Base-by-base conservation (phyloP, 2,888 invertebrate genomes). In the Catocala fraxini region DNA sequence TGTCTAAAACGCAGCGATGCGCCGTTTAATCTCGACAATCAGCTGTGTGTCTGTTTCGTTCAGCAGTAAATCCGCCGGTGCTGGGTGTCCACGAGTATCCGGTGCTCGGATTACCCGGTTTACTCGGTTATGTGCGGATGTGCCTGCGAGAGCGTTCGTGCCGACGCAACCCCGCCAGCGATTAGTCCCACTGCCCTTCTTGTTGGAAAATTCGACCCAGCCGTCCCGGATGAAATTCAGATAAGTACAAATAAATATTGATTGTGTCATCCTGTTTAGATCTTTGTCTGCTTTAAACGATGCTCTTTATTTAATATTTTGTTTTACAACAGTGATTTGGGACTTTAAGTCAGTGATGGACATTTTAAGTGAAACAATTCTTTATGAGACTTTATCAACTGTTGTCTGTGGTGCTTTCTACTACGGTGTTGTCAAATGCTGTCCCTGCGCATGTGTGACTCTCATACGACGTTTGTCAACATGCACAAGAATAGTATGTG, bases 21-120 rank as follows among this genome's bases (percentile, higher is more conserved):
- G 72, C 67, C 79, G 79, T 82, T 89, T 91, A 91, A 91, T 91
- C 92, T 91, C 87, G 84, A 91, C 89, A 88, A 91, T 91, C 89
- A 88, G 77, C 83, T 75, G 82, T 83, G 76, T 80, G 83, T 86
- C 84, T 89, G 87, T 91, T 92, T 92, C 86, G 87, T 87, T 88
- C 72, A 86, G 78, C 88, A 89, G 89, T 89, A 89, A 89, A 88
- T 83, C 89, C 86, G 79, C 66, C 75, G 78, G 69, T 68, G 76
- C 74, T 71, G 68, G 63, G 65, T 73, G 79, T 77, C 73, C 71
- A 70, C 71, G 74, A 65, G 77, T 79, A 76, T 81, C 82, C 84
- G 78, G 78, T 72, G 70, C 65, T 77, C 77, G 90, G 91, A 89
- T 91, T 88, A 88, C 85, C 76, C 77, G 82, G 59, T 39, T 76